Conservation (phyloP, 2,888 invertebrate species). For the Megalurothrips usitatus region DNA sequence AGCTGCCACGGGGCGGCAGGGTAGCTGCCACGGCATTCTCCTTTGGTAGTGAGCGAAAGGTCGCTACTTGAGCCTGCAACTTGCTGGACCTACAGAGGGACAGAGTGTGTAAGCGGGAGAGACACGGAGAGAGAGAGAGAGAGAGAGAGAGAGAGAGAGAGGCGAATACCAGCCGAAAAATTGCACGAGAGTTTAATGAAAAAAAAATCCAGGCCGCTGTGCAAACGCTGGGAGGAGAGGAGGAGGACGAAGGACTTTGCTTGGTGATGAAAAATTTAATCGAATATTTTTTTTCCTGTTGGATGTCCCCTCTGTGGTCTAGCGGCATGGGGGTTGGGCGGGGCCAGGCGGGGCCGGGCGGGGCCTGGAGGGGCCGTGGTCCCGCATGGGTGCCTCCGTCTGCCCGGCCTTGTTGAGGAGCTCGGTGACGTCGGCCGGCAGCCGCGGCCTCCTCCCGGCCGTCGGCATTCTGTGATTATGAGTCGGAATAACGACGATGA, state of each 20-base stretch:
- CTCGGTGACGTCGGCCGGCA: neutral
- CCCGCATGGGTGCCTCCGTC: no score
- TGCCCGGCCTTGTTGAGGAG: no score
- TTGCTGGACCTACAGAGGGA: no score
- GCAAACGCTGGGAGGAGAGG: neutral
- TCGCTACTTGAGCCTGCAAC: no score
- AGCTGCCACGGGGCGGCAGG: no score
- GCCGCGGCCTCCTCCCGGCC: neutral
- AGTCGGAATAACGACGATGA: neutral
- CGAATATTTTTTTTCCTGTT: neutral
- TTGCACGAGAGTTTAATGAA: neutral
- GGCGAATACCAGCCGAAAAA: neutral
- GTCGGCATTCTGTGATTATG: conserved; percentile 1
- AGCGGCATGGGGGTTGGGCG: no score
- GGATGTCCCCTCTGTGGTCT: no score
- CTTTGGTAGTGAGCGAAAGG: no score
- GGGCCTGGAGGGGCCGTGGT: no score
- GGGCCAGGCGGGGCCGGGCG: no score
- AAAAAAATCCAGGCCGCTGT: neutral
- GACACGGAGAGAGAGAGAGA: neutral
- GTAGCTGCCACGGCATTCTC: no score
- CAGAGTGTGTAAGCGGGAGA: neutral
- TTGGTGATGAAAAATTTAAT: conserved; percentile 17
- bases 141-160: conserved; percentile 1
- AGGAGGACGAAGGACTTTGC: neutral